Evolutionary conservation across 2,113 vertebrate species (phyloP), one percentile per base, ranked within the genome.

Genomic region (Apistogramma diplotaenia): DNA sequence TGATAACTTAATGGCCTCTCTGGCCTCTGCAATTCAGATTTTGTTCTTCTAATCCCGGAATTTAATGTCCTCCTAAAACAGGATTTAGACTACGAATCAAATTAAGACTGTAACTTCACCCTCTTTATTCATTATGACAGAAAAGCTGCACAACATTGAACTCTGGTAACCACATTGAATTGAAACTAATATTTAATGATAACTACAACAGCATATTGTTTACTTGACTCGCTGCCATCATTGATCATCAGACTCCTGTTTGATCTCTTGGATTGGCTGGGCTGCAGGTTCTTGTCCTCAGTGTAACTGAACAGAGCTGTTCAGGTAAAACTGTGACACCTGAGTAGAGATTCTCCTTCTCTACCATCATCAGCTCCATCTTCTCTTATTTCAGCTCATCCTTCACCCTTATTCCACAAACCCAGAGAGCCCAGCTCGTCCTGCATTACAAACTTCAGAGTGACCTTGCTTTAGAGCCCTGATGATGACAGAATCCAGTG

Each of bases 321-420:
- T 70, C 25, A 70, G 62, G 43, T 70, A 49, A 70, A 70, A 70
- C 43, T 70, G 62, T 67, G 65, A 70, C 49, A 70, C 65, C 65
- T 49, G 65, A 70, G 43, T 19, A 7, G 62, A 29, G 25, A 70
- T 43, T 51, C 31, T 51, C 25, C 65, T n/a, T n/a, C n/a, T n/a
- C n/a, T 70, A 51, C 43, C 65, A n/a, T 6, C 43, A 51, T 51
- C 43, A 31, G 43, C 43, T 51, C 65, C 3, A 51, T 51, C 43
- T n/a, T 70, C 65, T 70, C 18, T 70, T 51, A 70, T 70, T 70
- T 70, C 65, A 70, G 43, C 37, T 70, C 65, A 13, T 31, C 25
- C 65, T n/a, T 70, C 43, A 18, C 25, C 43, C 65, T 51, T 27
- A 70, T 70, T 70, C 51, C 65, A 31, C 65, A 16, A 70, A 29